Percentiles rank a stretch among this genome's conserved stretches.
phyloP scores from a whole-genome alignment of 2,888 invertebrate genomes.

The Blastobasis lacticolella region DNA sequence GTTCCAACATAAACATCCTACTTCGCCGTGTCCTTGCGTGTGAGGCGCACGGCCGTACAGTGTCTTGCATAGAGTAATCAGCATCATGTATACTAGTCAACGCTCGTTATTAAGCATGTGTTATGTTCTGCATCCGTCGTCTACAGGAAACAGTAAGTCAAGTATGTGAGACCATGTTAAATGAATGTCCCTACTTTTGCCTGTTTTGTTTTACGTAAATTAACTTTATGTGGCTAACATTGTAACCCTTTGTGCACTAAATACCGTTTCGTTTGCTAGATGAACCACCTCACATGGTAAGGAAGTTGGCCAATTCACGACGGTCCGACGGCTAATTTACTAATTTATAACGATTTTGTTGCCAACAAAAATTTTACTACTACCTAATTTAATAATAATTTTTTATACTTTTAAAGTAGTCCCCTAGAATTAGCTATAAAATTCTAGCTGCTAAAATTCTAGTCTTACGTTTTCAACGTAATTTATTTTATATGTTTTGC shows the following conservation, averaged over 20 bases:
- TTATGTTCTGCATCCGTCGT: conserved; percentile 73
- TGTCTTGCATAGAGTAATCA: conserved; percentile 24
- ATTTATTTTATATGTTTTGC: too few relatives aligned
- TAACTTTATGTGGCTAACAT: conserved; percentile 69
- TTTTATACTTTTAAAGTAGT: neutral
- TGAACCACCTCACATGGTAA: conserved; percentile 28
- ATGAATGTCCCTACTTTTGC: conserved; percentile 51
- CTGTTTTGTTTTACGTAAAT: conserved; percentile 49
- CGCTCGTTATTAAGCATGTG: conserved; percentile 69
- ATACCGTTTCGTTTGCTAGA: conserved; percentile 43
- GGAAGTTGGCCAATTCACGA: conserved; percentile 14
- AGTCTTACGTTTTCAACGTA: too few relatives aligned
- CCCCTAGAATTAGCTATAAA: too few relatives aligned
- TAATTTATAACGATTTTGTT: conserved; percentile 25
- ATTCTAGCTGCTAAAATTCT: too few relatives aligned
- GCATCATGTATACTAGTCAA: conserved; percentile 46
- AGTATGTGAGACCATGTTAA: conserved; percentile 57
- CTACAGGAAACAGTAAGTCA: conserved; percentile 87
- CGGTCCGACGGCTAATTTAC: conserved; percentile 26
- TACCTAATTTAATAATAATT: neutral
- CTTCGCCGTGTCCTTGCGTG: conserved; percentile 52
- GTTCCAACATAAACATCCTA: too few relatives aligned
- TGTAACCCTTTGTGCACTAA: conserved; percentile 46
- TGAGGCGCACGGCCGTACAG: conserved; percentile 34
- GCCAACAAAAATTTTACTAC: conserved; percentile 28